A percentile compares a stretch with the other conserved stretches of the same genome.
Conservation (phyloP, 2,888 invertebrate species). For the Lysandra coridon region DNA sequence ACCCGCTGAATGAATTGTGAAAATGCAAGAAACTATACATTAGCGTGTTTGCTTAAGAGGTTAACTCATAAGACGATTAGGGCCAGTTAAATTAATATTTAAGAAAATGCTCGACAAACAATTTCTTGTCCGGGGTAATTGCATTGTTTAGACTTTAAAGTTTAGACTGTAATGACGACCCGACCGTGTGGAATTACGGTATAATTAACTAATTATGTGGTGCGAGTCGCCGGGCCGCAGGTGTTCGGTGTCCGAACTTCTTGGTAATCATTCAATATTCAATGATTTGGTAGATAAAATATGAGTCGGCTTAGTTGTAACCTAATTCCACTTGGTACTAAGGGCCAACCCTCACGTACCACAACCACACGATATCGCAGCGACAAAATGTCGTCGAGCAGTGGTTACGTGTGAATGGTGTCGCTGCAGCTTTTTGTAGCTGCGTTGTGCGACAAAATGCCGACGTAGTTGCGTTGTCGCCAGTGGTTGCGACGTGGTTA, state of each 20-base stretch:
- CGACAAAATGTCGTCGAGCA: too few species aligned
- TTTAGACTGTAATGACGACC: conserved; percentile 54
- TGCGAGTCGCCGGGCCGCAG: background rate
- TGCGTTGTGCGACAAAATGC: too few species aligned
- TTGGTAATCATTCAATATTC: conserved; percentile 13
- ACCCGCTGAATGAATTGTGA: conserved; percentile 63
- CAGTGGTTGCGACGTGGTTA: too few species aligned
- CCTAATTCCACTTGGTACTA: background rate
- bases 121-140: conserved; percentile 56
- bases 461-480: too few species aligned
- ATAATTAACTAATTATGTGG: conserved; percentile 28
- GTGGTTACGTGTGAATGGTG: too few species aligned
- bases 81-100: conserved; percentile 59
- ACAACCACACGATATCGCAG: too few species aligned
- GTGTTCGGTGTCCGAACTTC: conserved; percentile 20
- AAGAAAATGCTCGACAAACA: conserved; percentile 45
- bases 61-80: conserved; percentile 54
- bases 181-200: conserved; percentile 38
- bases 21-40: conserved; percentile 61
- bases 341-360: too few species aligned
- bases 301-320: background rate
- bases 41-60: conserved; percentile 61
- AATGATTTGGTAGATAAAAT: conserved; percentile 11
- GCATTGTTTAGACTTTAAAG: conserved; percentile 55
- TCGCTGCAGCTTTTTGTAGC: too few species aligned